Evolutionary conservation across 2,797 vertebrate genomes (phyloP), one percentile per base, ranked within the genome.

Genomic region (Hypotaenidia okinawae): DNA sequence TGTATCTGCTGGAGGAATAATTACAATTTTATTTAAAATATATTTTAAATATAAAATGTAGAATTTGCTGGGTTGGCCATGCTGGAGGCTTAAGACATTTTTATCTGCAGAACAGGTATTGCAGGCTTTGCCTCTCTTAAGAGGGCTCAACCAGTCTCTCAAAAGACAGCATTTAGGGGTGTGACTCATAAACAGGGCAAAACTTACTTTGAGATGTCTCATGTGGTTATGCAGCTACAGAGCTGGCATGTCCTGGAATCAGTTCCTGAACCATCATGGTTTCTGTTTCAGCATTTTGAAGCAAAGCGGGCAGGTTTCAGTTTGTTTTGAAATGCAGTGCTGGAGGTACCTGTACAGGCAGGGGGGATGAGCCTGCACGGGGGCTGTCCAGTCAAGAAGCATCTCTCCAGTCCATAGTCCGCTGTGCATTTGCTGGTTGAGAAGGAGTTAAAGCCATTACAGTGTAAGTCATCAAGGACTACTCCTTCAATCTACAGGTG

Each of bases 71-170:
- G 73, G 18, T 67, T 93, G 67, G 87, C 49, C 39, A 52, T 0
- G 0, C 45, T 78, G 47, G 35, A 90, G n/a, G 33, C 70, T 81
- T 84, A 78, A 67, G 33, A 84, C 62, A 27, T 75, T 92, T 89
- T 55, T 84, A 78, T 92, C 72, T 7, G 2, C 62, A 49, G 63
- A 97, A 94, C 95, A 88, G 79, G 95, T 95, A 93, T 63, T 90
- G 70, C 94, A 93, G 85, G 94, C 73, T 95, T 92, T 92, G 55
- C 69, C 69, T 92, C 91, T 93, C 51, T 43, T 69, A 37, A 76
- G 84, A 96, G 87, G 59, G 91, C 83, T 96, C 67, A 86, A 13
- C 45, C 39, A 61, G 47, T 81, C 72, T 43, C 61, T 80, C 84
- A 75, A 66, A 64, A 91, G 74, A 70, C 41, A 18, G 45, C 22